Percentiles rank a stretch among this genome's conserved stretches.
Conservation (phyloP, 1,140 invertebrate genomes). For the Drosophila neocordata region DNA sequence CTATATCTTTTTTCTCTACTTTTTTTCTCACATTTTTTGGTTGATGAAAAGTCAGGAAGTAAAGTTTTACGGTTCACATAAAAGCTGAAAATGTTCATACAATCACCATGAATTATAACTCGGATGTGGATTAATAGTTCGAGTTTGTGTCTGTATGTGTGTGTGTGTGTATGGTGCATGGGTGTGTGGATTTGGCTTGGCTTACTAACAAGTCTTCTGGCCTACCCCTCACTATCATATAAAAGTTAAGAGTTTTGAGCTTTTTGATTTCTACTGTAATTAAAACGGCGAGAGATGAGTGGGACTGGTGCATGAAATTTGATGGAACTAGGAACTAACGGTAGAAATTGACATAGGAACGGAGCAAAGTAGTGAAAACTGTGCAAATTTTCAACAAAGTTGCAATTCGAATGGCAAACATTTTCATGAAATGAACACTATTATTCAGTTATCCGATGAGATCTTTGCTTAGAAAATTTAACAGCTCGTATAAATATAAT, state of each 20-base stretch:
- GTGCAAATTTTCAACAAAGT: not conserved
- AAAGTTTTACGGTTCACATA: conserved; percentile 81
- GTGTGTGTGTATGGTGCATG: conserved; percentile 11
- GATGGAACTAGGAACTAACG: not conserved
- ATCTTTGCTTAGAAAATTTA: not conserved
- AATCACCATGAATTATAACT: conserved; percentile 82
- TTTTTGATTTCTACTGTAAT: conserved; percentile 53
- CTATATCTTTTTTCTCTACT: conserved; percentile 24
- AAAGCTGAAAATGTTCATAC: conserved; percentile 80
- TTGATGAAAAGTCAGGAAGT: conserved; percentile 79
- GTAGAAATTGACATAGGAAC: not conserved
- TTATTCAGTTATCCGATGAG: not conserved
- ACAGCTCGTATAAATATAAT: too few species aligned
- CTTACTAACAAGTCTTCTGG: conserved; percentile 47
- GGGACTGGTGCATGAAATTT: not conserved
- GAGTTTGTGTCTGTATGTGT: conserved; percentile 32
- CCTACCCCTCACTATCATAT: conserved; percentile 29
- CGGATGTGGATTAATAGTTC: conserved; percentile 79
- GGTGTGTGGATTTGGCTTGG: conserved; percentile 35
- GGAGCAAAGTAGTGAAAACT: not conserved
- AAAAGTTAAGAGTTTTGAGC: conserved; percentile 37
- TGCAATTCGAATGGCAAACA: not conserved
- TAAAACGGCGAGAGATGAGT: conserved; percentile 30
- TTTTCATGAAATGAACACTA: not conserved
- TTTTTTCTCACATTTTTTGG: conserved; percentile 15